phyloP scores from a whole-genome alignment of 2,888 invertebrate genomes.

The Chrysodeixis includens region DNA sequence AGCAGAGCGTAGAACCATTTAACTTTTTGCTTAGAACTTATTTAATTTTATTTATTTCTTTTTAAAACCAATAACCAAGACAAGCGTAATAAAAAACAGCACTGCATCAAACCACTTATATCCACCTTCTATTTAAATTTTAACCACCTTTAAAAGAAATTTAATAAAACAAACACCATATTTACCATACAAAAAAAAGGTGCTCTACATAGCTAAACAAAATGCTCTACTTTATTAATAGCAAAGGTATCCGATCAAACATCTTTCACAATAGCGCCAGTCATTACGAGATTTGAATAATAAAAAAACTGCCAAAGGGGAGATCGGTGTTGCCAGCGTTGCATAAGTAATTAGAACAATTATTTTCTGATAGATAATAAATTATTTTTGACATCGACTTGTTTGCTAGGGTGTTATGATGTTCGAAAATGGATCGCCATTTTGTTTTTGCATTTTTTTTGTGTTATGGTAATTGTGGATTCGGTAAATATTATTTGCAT shows the following conservation, averaged over 20 bases:
- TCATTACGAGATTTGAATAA: conserved; percentile 87
- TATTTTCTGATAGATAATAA: conserved; percentile 87
- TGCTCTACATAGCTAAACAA: conserved; percentile 11
- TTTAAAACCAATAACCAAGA: no score
- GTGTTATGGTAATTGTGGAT: background rate
- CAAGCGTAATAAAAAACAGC: no score
- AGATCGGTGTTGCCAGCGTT: conserved; percentile 79
- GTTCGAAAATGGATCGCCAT: conserved; percentile 34
- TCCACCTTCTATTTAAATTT: no score
- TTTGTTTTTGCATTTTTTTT: conserved; percentile 33
- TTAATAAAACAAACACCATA: conserved; percentile 25
- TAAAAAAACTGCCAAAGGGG: conserved; percentile 75
- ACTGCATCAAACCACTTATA: no score
- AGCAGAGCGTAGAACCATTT: background rate
- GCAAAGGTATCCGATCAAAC: conserved; percentile 62
- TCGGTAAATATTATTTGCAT: no score
- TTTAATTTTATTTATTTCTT: background rate
- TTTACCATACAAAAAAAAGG: no score
- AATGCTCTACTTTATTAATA: conserved; percentile 49
- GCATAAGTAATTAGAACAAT: conserved; percentile 88
- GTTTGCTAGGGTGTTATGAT: conserved; percentile 46
- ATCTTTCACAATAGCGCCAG: conserved; percentile 75
- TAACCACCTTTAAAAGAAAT: no score
- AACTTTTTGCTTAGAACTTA: background rate
- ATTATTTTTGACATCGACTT: conserved; percentile 76